phyloP scores from a whole-genome alignment of 2,113 vertebrate genomes.

The Elgaria multicarinata region DNA sequence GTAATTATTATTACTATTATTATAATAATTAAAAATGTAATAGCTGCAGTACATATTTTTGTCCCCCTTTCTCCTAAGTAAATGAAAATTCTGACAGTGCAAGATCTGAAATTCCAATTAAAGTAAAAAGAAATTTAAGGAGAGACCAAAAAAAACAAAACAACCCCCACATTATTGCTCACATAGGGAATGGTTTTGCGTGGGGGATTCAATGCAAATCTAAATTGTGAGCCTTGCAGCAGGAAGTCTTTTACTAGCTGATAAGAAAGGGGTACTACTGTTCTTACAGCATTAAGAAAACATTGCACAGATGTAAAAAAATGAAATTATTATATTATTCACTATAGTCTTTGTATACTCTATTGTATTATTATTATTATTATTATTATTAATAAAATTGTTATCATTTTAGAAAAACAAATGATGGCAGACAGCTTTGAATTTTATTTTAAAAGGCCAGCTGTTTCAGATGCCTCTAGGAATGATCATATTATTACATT shows the following conservation, averaged over 20 bases:
- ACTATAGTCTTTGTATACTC: conserved; percentile 33
- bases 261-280: conserved; percentile 59
- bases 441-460: conserved; percentile 25
- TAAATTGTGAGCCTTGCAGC: conserved; percentile 43
- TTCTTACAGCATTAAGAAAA: neutral
- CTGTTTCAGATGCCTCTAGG: conserved; percentile 39
- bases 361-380: conserved; percentile 40
- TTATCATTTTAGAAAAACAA: conserved; percentile 20
- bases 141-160: conserved; percentile 2
- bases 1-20: conserved; percentile 39
- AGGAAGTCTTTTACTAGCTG: conserved; percentile 67
- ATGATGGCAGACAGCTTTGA: conserved; percentile 14
- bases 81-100: conserved; percentile 38
- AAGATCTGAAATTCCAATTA: conserved; percentile 45
- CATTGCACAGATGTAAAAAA: conserved; percentile 26
- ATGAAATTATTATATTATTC: conserved; percentile 36
- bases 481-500: conserved; percentile 15
- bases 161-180: conserved; percentile 8
- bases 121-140: conserved; percentile 24
- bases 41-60: conserved; percentile 28
- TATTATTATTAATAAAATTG: conserved; percentile 16
- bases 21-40: conserved; percentile 45
- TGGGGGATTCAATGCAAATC: neutral
- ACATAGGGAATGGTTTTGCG: neutral
- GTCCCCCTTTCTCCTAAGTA: conserved; percentile 38